phyloP scores from a whole-genome alignment of 2,113 vertebrate genomes.

The Cryptotis parvus region DNA sequence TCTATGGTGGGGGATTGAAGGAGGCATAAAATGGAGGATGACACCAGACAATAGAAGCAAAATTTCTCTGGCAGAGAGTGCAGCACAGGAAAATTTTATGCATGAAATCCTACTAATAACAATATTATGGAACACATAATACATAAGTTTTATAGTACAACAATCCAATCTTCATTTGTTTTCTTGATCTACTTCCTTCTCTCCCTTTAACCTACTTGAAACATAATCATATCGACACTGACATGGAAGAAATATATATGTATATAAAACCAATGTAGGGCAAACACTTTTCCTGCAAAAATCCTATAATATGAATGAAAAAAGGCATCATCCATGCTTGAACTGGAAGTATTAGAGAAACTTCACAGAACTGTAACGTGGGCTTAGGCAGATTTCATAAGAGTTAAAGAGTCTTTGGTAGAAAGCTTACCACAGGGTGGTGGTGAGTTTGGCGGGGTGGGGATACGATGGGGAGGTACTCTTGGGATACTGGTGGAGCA shows the following conservation, averaged over 20 bases:
- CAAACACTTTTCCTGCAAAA: conserved; percentile 10
- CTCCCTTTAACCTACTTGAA: neutral
- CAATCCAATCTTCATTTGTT: neutral
- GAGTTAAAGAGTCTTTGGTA: neutral
- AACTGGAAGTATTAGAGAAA: neutral
- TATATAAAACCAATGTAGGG: neutral
- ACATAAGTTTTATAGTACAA: neutral
- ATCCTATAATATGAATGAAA: neutral
- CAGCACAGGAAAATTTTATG: too few relatives aligned
- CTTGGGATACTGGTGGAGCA: too few relatives aligned
- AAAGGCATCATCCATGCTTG: neutral
- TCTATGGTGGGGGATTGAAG: too few relatives aligned
- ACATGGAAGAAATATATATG: too few relatives aligned
- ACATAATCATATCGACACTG: neutral
- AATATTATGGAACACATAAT: too few relatives aligned
- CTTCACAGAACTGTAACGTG: neutral
- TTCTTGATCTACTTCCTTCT: neutral
- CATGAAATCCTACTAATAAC: too few relatives aligned
- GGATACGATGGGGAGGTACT: too few relatives aligned
- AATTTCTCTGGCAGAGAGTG: too few relatives aligned
- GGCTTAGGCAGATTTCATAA: neutral
- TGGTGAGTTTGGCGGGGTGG: too few relatives aligned
- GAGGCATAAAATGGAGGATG: too few relatives aligned
- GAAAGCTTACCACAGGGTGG: too few relatives aligned
- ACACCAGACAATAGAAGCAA: too few relatives aligned